Evolutionary conservation across 2,888 invertebrate genomes (phyloP).

Genomic region (Nymphalis urticae): DNA sequence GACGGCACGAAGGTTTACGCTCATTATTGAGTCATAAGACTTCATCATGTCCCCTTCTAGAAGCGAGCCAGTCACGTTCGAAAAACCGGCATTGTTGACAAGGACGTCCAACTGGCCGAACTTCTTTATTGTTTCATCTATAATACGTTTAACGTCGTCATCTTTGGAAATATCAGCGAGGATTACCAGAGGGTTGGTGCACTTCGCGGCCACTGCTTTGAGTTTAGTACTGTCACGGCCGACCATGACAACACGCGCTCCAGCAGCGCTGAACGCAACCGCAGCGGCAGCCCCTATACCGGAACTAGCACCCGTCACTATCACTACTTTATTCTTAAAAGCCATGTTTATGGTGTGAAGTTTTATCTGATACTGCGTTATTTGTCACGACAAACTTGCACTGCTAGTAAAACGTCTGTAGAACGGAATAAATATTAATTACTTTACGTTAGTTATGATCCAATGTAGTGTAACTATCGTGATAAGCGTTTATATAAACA

Average conservation of each 20-base stretch:
- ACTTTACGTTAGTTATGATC: no score
- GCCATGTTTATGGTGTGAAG: slow-evolving; percentile 36
- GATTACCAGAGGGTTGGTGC: slow-evolving; percentile 36
- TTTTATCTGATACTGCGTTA: neutral
- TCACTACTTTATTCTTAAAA: slow-evolving; percentile 44
- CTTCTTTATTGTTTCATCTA: slow-evolving; percentile 38
- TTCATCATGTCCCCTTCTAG: slow-evolving; percentile 40
- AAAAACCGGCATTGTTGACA: slow-evolving; percentile 47
- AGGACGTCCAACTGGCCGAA: slow-evolving; percentile 47
- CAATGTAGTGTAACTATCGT: no score
- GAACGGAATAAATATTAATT: no score
- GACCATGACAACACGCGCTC: slow-evolving; percentile 42
- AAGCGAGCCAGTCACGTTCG: slow-evolving; percentile 30
- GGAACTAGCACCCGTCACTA: slow-evolving; percentile 47
- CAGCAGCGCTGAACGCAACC: slow-evolving; percentile 40
- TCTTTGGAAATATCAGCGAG: slow-evolving; percentile 45
- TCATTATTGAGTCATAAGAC: slow-evolving; percentile 49
- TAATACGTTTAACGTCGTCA: slow-evolving; percentile 37
- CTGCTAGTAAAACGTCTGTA: no score
- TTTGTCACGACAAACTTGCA: neutral
- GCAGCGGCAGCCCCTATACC: slow-evolving; percentile 48
- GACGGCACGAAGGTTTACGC: slow-evolving; percentile 36
- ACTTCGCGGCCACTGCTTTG: slow-evolving; percentile 29
- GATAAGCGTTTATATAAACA: no score
- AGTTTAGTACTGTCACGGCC: slow-evolving; percentile 42